Evolutionary conservation across 2,888 invertebrate species (phyloP).

Genomic region (Hirtodrosophila histrioides): DNA sequence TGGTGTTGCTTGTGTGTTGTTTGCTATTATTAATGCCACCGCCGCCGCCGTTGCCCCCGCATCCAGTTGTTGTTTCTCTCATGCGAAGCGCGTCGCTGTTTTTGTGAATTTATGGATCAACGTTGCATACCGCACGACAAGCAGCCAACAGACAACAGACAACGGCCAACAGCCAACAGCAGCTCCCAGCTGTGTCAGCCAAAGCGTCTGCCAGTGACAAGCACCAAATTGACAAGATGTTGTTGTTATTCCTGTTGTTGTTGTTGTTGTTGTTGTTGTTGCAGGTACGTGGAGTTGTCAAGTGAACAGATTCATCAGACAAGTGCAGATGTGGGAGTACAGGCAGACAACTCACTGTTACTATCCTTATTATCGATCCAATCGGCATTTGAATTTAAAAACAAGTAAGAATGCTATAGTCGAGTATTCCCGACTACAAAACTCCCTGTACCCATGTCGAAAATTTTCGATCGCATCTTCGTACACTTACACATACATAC

Average conservation of each 20-base stretch:
- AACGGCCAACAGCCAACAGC: background rate
- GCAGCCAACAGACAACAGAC: conserved; percentile 20
- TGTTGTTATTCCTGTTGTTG: conserved; percentile 26
- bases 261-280: conserved; percentile 19
- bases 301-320: conserved; percentile 24
- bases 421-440: no score
- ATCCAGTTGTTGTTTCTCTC: conserved; percentile 31
- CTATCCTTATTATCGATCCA: no score
- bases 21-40: conserved; percentile 70
- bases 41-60: conserved; percentile 33
- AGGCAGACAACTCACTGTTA: background rate
- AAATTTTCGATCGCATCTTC: no score
- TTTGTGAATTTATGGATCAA: conserved; percentile 73
- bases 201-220: conserved; percentile 57
- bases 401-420: no score
- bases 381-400: no score
- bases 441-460: no score
- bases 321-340: background rate
- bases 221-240: conserved; percentile 58
- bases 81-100: conserved; percentile 56
- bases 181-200: conserved; percentile 36
- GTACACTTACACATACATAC: no score
- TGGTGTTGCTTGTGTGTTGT: conserved; percentile 66
- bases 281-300: conserved; percentile 7
- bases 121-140: conserved; percentile 59